These are phyloP conservation scores for Corythucha ciliata DNA, from an alignment of 2,888 invertebrate genomes.

Conservation along the genomic window DNA sequence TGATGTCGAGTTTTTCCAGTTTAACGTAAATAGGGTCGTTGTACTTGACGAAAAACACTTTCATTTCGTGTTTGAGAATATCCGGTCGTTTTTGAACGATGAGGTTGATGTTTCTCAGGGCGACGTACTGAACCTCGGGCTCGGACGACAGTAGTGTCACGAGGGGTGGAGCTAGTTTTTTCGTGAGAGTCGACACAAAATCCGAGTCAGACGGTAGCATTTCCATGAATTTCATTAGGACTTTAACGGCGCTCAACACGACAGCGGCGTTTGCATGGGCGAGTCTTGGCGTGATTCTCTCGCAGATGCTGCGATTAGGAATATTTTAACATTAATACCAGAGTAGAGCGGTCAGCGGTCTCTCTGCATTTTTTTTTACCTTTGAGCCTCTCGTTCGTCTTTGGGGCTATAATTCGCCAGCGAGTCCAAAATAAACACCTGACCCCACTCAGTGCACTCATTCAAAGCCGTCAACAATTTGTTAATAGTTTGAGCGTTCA, in stretches of 20 bases:
- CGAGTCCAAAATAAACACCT: conserved; percentile 96
- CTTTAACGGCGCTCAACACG: conserved; percentile 95
- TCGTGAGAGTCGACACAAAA: conserved; percentile 84
- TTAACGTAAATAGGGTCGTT: conserved; percentile 99
- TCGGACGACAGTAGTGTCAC: conserved; percentile 96
- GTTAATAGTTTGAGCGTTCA: conserved; percentile 96
- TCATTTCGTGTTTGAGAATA: conserved; percentile 99
- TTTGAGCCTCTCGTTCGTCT: conserved; percentile 96
- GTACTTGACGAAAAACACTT: conserved; percentile 98
- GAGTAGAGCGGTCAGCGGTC: too few relatives aligned
- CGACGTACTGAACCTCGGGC: conserved; percentile 99
- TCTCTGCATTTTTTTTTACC: conserved; percentile 39
- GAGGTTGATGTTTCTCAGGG: conserved; percentile 93
- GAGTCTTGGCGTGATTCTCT: conserved; percentile 90
- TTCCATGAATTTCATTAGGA: conserved; percentile 96
- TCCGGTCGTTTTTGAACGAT: conserved; percentile 99
- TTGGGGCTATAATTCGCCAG: conserved; percentile 93
- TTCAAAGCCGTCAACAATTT: conserved; percentile 95
- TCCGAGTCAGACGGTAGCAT: conserved; percentile 90
- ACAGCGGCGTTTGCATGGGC: conserved; percentile 99
- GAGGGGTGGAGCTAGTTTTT: conserved; percentile 96
- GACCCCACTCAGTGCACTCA: conserved; percentile 99
- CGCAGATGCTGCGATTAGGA: conserved; percentile 64
- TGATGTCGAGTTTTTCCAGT: conserved; percentile 95
- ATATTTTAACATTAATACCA: conserved; percentile 11